Evolutionary conservation across 2,113 vertebrate species (phyloP), one percentile per base, ranked within the genome.

Genomic region (Semnornis frantzii): DNA sequence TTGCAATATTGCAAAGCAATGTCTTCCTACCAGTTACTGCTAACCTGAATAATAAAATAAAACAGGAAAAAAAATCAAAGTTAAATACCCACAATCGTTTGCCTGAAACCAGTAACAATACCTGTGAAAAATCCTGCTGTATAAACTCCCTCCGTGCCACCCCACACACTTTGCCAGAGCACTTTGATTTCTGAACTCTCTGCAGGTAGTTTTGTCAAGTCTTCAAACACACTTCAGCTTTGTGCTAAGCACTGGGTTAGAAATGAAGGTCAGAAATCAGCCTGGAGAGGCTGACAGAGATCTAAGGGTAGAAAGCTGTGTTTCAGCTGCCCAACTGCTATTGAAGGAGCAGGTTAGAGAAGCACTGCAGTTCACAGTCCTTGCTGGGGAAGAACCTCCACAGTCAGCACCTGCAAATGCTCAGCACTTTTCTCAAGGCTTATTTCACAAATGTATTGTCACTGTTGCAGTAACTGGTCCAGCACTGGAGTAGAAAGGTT

Each of bases 61-160:
- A 44, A 66, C 65, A 82, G 23, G 13, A 66, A 60, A 72, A 76
- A 37, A 92, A 68, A 92, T 87, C 15, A 42, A 57, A 64, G 8
- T 66, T 77, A 33, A 90, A 93, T 77, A 80, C 94, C 90, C 78
- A 88, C 92, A 95, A 96, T 87, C 92, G 96, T 97, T 96, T 80
- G 82, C 89, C 70, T 69, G 79, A 91, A 94, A 75, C 44, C 82
- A 89, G 8, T 64, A 79, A 77, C 37, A 55, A 30, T 80, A 92
- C 50, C 21, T 80, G 34, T 87, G 71, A 94, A 94, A 95, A 87
- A 96, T 89, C 69, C 85, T 95, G 20, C 30, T 71, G 14, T 59
- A 55, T 59, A 63, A 87, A 69, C 28, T 74, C 68, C 31, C 57
- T 70, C 76, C 44, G 8, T 80, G 23, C 58, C 46, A 57, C 74